phyloP scores from a whole-genome alignment of 1,140 invertebrate genomes.

The Drosophila mojavensis region DNA sequence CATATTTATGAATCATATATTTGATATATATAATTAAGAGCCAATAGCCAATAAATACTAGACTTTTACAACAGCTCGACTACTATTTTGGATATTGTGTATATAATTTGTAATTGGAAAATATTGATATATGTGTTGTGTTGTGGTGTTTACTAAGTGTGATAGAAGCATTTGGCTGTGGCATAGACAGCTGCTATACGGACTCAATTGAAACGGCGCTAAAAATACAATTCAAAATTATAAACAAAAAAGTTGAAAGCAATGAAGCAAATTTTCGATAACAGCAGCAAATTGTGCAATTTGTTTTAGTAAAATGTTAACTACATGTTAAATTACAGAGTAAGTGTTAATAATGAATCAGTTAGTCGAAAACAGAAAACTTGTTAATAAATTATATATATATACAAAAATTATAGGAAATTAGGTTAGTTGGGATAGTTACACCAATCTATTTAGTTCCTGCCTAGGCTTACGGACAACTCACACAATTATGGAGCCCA shows the following conservation, averaged over 20 bases:
- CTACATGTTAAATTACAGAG: conserved; percentile 1
- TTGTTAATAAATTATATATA: background rate
- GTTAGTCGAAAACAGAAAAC: background rate
- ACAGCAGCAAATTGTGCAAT: background rate
- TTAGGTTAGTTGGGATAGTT: background rate
- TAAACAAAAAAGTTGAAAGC: conserved; percentile 18
- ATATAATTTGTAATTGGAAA: conserved; percentile 22
- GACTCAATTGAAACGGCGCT: conserved; percentile 71
- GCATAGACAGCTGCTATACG: conserved; percentile 50
- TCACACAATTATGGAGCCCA: background rate
- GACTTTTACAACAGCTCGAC: conserved; percentile 17
- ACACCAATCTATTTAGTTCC: conserved; percentile 11
- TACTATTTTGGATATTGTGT: conserved; percentile 24
- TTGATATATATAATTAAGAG: conserved; percentile 27
- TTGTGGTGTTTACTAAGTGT: conserved; percentile 39
- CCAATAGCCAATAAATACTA: conserved; percentile 33
- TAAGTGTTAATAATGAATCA: background rate
- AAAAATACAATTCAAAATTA: conserved; percentile 61
- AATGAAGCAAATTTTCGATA: conserved; percentile 11
- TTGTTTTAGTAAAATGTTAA: conserved; percentile 12
- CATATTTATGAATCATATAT: conserved; percentile 6
- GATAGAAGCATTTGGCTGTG: conserved; percentile 37
- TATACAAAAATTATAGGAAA: background rate
- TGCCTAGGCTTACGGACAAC: conserved; percentile 12
- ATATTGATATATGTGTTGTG: conserved; percentile 27